These are phyloP conservation scores for Cephalopachus bancanus DNA, from an alignment of 2,797 vertebrate genomes.

Conservation along the genomic window DNA sequence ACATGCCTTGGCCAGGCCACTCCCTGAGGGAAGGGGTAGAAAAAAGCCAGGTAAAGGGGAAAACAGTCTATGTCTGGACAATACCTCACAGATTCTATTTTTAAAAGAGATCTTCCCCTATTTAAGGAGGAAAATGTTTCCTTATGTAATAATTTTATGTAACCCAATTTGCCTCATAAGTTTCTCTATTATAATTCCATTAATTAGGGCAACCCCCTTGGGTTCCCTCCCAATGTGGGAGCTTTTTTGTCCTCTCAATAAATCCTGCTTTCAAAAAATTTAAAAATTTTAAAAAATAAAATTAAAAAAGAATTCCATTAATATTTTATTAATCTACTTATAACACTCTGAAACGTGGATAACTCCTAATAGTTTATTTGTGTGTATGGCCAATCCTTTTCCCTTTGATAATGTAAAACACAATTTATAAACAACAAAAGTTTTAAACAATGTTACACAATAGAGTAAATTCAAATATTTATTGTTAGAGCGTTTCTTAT, in stretches of 20 bases:
- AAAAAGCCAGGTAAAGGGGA: too few relatives aligned
- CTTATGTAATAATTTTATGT: neutral
- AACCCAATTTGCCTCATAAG: neutral
- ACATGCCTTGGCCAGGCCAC: too few relatives aligned
- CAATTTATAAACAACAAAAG: slow-evolving; percentile 5
- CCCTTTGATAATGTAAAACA: neutral
- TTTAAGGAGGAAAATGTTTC: slow-evolving; percentile 32
- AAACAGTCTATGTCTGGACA: too few relatives aligned
- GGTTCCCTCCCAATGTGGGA: too few relatives aligned
- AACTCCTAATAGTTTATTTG: slow-evolving; percentile 6
- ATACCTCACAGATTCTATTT: neutral
- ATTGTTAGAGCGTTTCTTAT: neutral
- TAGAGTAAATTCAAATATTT: neutral
- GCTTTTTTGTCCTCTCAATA: too few relatives aligned
- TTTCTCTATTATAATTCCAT: neutral
- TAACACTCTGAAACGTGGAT: slow-evolving; percentile 10
- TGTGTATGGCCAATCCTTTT: neutral
- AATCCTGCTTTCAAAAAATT: too few relatives aligned
- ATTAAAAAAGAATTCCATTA: neutral
- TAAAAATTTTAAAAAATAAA: too few relatives aligned
- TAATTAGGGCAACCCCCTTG: neutral
- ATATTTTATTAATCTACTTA: slow-evolving; percentile 25
- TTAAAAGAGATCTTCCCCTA: neutral
- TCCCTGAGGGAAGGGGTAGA: too few relatives aligned
- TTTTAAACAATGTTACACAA: neutral